Base-by-base conservation (phyloP, 2,888 invertebrate genomes). In the Tetragonula carbonaria region DNA sequence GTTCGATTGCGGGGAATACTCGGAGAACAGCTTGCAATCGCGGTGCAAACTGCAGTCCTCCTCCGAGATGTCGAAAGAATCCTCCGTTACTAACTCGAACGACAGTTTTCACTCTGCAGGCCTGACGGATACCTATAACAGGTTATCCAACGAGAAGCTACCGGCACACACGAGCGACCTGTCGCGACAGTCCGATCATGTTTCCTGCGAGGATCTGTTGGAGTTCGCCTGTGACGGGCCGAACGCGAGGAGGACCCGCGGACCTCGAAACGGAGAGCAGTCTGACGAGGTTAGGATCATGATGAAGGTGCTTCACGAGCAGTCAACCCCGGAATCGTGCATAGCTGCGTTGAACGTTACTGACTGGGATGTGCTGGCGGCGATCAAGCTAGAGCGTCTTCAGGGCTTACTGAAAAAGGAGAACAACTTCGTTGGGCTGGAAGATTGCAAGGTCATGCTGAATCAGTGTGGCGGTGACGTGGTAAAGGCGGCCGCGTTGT, bases 241-340 rank as follows among this genome's bases (percentile, higher is more conserved):
- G 0, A 97, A 95, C 86, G 93, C 94, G 3, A 92, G 95, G 45
- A 91, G 97, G 89, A 97, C 98, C 0, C 96, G 97, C 66, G 97
- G 98, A 71, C 96, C 97, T 8, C 98, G 98, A 21, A 96, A 97
- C 21, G 98, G 94, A 0, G 93, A 94, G 66, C 94, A 98, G 93
- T 98, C 98, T 0, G 98, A 99, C 93, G 98, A 98, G 96, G 98
- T 98, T 63, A 96, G 98, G 89, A 97, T 98, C 63, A 98, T 99
- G 98, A 96, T 96, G 91, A 98, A 98, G 95, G 98, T 98, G 33
- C 96, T 99, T 68, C 94, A 94, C 79, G 93, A 94, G 55, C 94
- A 94, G 70, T 94, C 94, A 1, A 93, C 96, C 0, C 96, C 97
- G 0, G 97, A 97, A 87, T 97, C 97, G 84, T 98, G 98, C 91